Percentiles rank a stretch among this genome's conserved stretches.
Conservation (phyloP, 1,140 invertebrate genomes). For the Pseudomyrmex cubaensis region DNA sequence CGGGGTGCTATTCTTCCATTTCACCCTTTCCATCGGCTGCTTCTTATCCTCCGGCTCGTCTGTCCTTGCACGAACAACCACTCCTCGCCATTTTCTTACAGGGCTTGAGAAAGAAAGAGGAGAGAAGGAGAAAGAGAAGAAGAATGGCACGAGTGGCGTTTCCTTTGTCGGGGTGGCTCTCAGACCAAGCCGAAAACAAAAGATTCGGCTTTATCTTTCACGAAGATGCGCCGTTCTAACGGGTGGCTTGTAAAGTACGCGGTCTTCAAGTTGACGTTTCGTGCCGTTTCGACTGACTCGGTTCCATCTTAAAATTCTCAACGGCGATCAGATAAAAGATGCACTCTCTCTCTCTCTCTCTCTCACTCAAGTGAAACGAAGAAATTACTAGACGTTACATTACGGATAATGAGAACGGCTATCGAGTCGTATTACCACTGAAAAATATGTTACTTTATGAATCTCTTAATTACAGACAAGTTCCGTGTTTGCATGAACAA, state of each 20-base stretch:
- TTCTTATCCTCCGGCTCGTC: constrained; percentile 38
- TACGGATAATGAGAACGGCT: constrained; percentile 21
- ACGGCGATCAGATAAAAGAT: not conserved
- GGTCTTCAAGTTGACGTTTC: constrained; percentile 12
- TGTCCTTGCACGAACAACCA: constrained; percentile 42
- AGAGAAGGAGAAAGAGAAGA: not conserved
- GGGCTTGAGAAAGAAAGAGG: constrained; percentile 6
- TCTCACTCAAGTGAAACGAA: not conserved
- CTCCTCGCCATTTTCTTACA: constrained; percentile 7
- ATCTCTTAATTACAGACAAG: not conserved
- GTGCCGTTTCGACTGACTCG: constrained; percentile 3
- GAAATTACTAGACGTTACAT: not conserved
- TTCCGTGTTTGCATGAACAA: no score
- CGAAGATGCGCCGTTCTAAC: constrained; percentile 30
- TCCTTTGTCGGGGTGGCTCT: constrained; percentile 49
- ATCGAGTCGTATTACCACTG: not conserved
- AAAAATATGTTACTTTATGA: not conserved
- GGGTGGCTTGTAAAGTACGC: not conserved
- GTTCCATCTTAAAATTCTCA: not conserved
- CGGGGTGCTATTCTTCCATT: constrained; percentile 52
- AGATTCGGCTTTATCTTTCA: constrained; percentile 76
- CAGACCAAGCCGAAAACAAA: constrained; percentile 74
- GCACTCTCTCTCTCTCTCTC: constrained; percentile 41
- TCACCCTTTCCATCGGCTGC: constrained; percentile 16
- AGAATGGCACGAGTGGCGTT: constrained; percentile 47